phyloP scores from a whole-genome alignment of 2,888 invertebrate genomes.

The Dimorphilus gyrociliatus region DNA sequence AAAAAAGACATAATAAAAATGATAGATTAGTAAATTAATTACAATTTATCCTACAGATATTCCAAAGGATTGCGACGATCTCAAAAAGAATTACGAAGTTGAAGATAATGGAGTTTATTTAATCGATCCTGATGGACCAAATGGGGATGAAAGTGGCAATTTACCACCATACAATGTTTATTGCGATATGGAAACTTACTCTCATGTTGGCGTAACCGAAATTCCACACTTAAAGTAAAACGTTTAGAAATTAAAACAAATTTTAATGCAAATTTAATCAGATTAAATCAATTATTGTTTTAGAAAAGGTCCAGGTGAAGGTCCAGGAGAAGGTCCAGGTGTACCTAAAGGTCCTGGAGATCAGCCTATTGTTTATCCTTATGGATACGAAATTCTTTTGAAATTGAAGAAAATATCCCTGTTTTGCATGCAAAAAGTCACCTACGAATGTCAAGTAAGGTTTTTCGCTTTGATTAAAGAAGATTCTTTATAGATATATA shows the following conservation, averaged over 20 bases:
- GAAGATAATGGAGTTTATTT: slow-evolving; percentile 9
- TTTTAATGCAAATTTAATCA: no score
- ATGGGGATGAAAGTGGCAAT: slow-evolving; percentile 6
- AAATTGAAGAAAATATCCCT: slow-evolving; percentile 2
- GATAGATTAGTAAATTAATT: no score
- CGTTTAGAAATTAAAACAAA: no score
- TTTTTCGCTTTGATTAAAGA: background rate
- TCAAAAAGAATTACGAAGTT: slow-evolving; percentile 2
- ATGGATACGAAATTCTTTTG: background rate
- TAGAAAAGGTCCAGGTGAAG: no score
- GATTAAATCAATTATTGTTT: no score
- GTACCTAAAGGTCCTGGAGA: slow-evolving; percentile 3
- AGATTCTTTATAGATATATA: background rate
- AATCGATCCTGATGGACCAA: slow-evolving; percentile 15
- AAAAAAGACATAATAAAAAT: no score
- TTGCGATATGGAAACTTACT: slow-evolving; percentile 17
- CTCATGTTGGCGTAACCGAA: slow-evolving; percentile 16
- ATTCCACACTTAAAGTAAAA: slow-evolving; percentile 13
- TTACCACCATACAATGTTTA: slow-evolving; percentile 12
- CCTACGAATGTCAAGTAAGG: slow-evolving; percentile 4
- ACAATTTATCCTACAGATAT: slow-evolving; percentile 4
- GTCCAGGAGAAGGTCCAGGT: no score
- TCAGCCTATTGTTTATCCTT: background rate
- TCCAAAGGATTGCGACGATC: slow-evolving; percentile 7
- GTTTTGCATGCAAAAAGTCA: slow-evolving; percentile 3